Conservation (phyloP, 2,113 vertebrate species). For the Amphiprion percula region DNA sequence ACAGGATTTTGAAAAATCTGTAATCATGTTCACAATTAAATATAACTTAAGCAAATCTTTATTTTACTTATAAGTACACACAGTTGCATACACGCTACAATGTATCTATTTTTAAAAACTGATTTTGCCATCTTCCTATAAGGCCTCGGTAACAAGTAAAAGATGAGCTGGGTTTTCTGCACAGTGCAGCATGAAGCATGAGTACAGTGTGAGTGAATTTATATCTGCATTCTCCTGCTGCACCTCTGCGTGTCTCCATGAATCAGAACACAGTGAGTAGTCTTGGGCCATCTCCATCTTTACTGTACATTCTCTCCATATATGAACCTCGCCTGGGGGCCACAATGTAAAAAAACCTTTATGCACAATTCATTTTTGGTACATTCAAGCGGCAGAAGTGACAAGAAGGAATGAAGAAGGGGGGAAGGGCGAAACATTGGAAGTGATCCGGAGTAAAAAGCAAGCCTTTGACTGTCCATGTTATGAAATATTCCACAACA, state of each 20-base stretch:
- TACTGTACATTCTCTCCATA: conserved; percentile 1
- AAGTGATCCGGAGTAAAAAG: background rate
- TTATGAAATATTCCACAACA: conserved; percentile 6
- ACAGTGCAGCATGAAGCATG: background rate
- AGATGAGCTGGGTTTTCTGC: conserved; percentile 6
- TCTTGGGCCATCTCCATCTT: conserved; percentile 3
- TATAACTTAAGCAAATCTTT: no score
- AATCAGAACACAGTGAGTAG: conserved; percentile 27
- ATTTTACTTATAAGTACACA: no score
- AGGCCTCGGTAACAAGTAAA: background rate
- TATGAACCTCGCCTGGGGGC: background rate
- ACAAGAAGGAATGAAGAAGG: background rate
- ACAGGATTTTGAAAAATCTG: no score
- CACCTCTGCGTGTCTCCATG: background rate
- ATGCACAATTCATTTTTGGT: conserved; percentile 8
- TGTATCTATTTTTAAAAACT: no score
- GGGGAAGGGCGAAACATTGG: background rate
- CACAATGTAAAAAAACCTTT: conserved; percentile 4
- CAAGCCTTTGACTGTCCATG: background rate
- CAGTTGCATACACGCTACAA: no score
- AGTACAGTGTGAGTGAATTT: background rate
- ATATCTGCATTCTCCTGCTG: background rate
- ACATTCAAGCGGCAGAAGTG: background rate
- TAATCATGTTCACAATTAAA: no score
- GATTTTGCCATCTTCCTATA: no score